Percentiles rank a stretch among this genome's conserved stretches.
These are phyloP conservation scores for Zosterops hypoxanthus DNA, from an alignment of 2,113 vertebrate species.

Conservation along the genomic window DNA sequence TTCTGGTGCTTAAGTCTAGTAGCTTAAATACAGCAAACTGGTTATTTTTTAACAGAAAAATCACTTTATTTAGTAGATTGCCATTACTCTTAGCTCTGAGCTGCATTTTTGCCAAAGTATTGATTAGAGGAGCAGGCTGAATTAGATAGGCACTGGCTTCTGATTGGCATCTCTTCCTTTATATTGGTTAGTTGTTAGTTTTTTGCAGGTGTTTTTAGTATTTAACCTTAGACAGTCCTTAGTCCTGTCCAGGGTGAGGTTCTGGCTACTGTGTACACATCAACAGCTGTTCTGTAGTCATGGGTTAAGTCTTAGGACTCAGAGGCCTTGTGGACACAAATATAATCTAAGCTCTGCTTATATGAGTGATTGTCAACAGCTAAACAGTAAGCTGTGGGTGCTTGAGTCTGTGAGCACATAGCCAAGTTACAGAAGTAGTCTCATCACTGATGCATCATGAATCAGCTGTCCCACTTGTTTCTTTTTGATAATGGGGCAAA, in stretches of 20 bases:
- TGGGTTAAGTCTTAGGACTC: background rate
- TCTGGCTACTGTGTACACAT: background rate
- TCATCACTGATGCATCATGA: background rate
- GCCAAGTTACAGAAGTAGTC: background rate
- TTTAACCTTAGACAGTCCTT: background rate
- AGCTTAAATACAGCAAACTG: background rate
- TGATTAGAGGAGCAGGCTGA: background rate
- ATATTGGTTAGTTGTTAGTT: background rate
- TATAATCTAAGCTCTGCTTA: background rate
- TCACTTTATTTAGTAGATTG: background rate
- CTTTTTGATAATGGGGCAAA: background rate
- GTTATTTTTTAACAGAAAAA: background rate
- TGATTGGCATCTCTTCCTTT: background rate
- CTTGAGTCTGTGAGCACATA: background rate
- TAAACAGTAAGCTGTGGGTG: background rate
- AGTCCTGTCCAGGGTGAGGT: background rate
- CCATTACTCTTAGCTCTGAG: background rate
- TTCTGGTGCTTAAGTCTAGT: background rate
- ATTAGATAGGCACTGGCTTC: background rate
- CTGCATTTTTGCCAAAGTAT: background rate
- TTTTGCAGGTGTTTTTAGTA: background rate
- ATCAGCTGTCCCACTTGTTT: background rate
- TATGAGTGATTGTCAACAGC: background rate
- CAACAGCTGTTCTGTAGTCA: background rate
- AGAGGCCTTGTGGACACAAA: background rate